Base-by-base conservation (phyloP, 1,140 invertebrate genomes). In the Caerostris extrusa region DNA sequence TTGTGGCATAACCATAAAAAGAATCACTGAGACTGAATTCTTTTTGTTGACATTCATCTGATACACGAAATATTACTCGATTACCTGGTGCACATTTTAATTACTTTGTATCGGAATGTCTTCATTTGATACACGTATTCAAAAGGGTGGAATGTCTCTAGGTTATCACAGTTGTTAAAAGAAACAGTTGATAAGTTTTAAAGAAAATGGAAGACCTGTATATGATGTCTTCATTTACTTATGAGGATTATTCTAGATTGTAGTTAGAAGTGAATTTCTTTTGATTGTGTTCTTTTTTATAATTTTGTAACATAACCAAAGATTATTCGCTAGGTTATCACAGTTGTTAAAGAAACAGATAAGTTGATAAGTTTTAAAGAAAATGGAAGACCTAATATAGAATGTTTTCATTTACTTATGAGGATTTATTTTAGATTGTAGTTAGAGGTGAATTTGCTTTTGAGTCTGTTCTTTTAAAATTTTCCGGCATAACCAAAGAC, bases 31-130 rank as follows among this genome's bases (percentile, higher is more conserved):
- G n/a, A n/a, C n/a, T n/a, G n/a, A 50, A 88, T 56, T 88, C 34
- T 12, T 53, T 67, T 88, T 88, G 86, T 64, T 50, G 50, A 19
- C 19, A 14, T 88, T 88, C 64, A 61, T 19, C 55, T 56, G 83
- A 19, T 85, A 58, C n/a, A 58, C 17, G 56, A 17, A 14, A 50
- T 88, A 88, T 88, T 19, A 88, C 5, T 17, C 58, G 77, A 85
- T 92, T 64, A 67, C 61, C 34, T 10, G 19, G 58, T 17, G 57
- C 34, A 85, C 81, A 92, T 92, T 92, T 92, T 92, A 92, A 92
- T 92, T 92, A 92, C 90, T 91, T 82, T 82, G 56, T 91, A 17
- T 7, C 69, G n/a, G 10, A 50, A 61, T n/a, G 55, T 92, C 81
- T 85, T 85, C 61, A 85, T 71, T 57, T 56, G 58, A 85, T 58